Percentiles rank a stretch among this genome's conserved stretches.
phyloP scores from a whole-genome alignment of 2,113 vertebrate genomes.

The Mus pahari region DNA sequence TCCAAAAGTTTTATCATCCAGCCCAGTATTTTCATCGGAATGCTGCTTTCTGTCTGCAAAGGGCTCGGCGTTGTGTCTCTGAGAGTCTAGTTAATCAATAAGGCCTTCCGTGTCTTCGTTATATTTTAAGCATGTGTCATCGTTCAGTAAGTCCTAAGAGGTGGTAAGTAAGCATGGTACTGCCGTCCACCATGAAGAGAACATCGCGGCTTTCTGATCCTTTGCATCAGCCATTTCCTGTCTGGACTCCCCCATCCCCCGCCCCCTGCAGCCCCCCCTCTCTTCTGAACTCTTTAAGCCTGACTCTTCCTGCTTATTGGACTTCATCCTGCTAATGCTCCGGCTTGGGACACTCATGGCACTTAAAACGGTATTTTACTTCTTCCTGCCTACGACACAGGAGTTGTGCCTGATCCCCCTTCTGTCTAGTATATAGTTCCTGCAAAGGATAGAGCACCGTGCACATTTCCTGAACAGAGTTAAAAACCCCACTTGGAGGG shows the following conservation, averaged over 20 bases:
- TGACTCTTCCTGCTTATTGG: background rate
- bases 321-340: background rate
- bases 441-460: background rate
- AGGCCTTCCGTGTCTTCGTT: background rate
- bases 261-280: too few relatives aligned
- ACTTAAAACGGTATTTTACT: fast-evolving
- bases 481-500: background rate
- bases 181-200: background rate
- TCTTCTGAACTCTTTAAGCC: background rate
- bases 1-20: background rate
- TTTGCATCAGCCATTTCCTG: background rate
- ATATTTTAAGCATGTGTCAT: background rate
- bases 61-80: background rate
- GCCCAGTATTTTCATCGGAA: background rate
- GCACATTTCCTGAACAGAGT: background rate
- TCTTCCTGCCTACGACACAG: background rate
- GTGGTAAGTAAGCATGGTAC: background rate
- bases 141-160: background rate
- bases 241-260: background rate
- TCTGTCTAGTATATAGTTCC: background rate
- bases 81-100: constrained; percentile 12
- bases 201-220: background rate
- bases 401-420: background rate
- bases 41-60: background rate
- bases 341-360: background rate